A percentile compares a stretch with the other conserved stretches of the same genome.
phyloP scores from a whole-genome alignment of 1,140 invertebrate genomes.

The Temnothorax nylanderi region DNA sequence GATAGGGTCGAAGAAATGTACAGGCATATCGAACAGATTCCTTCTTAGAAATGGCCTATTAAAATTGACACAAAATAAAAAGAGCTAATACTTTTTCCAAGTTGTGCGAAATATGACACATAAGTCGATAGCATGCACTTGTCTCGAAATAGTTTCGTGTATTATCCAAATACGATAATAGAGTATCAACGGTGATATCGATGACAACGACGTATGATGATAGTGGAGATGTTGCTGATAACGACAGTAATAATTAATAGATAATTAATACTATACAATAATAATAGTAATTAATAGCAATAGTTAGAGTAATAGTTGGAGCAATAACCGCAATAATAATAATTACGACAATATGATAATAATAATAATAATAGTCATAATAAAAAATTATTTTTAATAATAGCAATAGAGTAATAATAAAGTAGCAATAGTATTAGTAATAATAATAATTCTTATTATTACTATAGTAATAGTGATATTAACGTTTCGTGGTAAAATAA shows the following conservation, averaged over 20 bases:
- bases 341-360: slow-evolving; percentile 58
- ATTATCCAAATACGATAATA: slow-evolving; percentile 21
- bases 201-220: slow-evolving; percentile 41
- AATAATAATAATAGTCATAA: slow-evolving; percentile 48
- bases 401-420: slow-evolving; percentile 52
- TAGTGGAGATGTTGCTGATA: slow-evolving; percentile 38
- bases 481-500: slow-evolving; percentile 65
- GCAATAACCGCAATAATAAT: slow-evolving; percentile 52
- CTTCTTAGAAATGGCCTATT: not conserved
- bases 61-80: not conserved
- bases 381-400: slow-evolving; percentile 59
- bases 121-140: slow-evolving; percentile 10
- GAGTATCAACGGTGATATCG: slow-evolving; percentile 23
- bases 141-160: not conserved
- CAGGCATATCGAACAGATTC: not conserved
- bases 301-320: slow-evolving; percentile 28
- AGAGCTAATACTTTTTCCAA: not conserved
- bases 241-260: slow-evolving; percentile 52
- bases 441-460: slow-evolving; percentile 68
- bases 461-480: slow-evolving; percentile 61
- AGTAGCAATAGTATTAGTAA: slow-evolving; percentile 46
- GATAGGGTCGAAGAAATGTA: not conserved
- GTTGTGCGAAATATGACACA: not conserved
- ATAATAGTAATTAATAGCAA: slow-evolving; percentile 45
- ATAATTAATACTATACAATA: slow-evolving; percentile 25